phyloP scores from a whole-genome alignment of 2,113 vertebrate genomes.

The Anoura caudifer region DNA sequence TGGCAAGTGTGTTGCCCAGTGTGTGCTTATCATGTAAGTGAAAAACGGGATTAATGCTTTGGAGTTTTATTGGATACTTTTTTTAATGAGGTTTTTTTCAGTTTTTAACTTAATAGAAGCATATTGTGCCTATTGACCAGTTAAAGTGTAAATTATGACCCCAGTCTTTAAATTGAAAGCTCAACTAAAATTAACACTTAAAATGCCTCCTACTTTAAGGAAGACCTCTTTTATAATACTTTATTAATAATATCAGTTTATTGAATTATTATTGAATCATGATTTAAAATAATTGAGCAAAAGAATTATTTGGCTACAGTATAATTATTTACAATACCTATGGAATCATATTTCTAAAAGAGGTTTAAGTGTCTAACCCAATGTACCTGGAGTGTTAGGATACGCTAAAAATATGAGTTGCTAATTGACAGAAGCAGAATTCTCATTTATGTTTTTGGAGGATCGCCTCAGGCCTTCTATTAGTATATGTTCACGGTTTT shows the following conservation, averaged over 20 bases:
- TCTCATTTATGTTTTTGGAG: not conserved
- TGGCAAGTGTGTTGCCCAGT: constrained; percentile 95
- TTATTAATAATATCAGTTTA: not conserved
- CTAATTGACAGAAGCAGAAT: not conserved
- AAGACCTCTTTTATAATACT: not conserved
- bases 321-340: not conserved
- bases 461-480: not conserved
- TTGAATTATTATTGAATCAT: not conserved
- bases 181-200: not conserved
- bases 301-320: not conserved
- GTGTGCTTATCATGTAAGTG: constrained; percentile 88
- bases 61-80: not conserved
- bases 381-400: not conserved
- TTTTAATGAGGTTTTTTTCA: not conserved
- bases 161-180: not conserved
- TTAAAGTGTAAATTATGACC: not conserved
- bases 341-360: not conserved
- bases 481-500: not conserved
- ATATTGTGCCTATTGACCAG: not conserved
- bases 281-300: not conserved
- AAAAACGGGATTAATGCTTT: not conserved
- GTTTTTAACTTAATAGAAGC: not conserved
- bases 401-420: not conserved
- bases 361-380: not conserved
- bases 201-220: not conserved